Evolutionary conservation across 2,888 invertebrate species (phyloP).

Genomic region (Ametastegia equiseti): DNA sequence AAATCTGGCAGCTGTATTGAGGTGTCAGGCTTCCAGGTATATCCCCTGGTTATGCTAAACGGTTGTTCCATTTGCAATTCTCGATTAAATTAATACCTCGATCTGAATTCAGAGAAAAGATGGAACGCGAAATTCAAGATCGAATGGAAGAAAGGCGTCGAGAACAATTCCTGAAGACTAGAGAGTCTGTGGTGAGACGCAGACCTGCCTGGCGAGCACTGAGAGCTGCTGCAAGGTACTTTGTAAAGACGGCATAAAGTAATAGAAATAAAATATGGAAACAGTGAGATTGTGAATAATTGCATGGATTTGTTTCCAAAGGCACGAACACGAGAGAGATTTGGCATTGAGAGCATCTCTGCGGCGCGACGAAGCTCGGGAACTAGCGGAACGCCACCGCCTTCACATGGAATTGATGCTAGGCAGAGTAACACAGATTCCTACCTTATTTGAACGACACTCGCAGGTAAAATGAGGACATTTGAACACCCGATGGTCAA

Average conservation of each 20-base stretch:
- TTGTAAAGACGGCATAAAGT: constrained; percentile 10
- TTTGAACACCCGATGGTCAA: not conserved
- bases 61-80: not conserved
- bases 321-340: constrained; percentile 80
- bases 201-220: constrained; percentile 86
- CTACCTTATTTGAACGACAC: constrained; percentile 84
- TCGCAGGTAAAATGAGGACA: constrained; percentile 77
- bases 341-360: constrained; percentile 83
- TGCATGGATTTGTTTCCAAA: no score
- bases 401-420: constrained; percentile 86
- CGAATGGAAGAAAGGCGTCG: constrained; percentile 80
- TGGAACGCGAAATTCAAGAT: constrained; percentile 81
- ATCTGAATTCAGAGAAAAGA: constrained; percentile 76
- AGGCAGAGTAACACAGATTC: constrained; percentile 83
- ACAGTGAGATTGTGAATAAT: constrained; percentile 5
- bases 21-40: constrained; percentile 75
- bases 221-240: constrained; percentile 73
- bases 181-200: constrained; percentile 80
- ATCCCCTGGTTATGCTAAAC: not conserved
- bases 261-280: not conserved
- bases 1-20: constrained; percentile 83
- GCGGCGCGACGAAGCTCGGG: constrained; percentile 83
- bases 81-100: not conserved
- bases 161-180: constrained; percentile 79
- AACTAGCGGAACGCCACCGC: constrained; percentile 83